phyloP scores from a whole-genome alignment of 2,888 invertebrate species.

The Diarsia dahlii region DNA sequence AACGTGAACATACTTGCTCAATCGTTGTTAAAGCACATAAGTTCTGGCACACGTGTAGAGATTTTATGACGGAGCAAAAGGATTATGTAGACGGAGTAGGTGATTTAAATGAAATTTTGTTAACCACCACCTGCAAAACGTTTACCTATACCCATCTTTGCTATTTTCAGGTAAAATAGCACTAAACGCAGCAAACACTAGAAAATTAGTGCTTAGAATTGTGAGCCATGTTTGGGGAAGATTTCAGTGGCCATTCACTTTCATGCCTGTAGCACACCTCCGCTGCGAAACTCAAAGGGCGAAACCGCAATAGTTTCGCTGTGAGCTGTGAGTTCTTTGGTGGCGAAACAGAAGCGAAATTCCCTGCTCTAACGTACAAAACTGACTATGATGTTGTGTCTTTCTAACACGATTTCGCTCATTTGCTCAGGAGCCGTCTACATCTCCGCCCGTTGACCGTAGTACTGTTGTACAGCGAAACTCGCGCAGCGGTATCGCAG shows the following conservation, averaged over 20 bases:
- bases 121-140: neutral
- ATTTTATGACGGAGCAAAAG: neutral
- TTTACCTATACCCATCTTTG: neutral
- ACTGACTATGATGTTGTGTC: too few relatives aligned
- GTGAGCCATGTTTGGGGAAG: neutral
- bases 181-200: neutral
- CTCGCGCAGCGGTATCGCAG: too few relatives aligned
- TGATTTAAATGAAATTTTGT: neutral
- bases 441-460: too few relatives aligned
- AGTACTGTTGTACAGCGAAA: too few relatives aligned
- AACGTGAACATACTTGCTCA: slow-evolving; percentile 54
- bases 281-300: too few relatives aligned
- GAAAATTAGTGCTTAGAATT: neutral
- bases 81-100: neutral
- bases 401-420: too few relatives aligned
- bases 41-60: slow-evolving; percentile 10
- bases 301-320: too few relatives aligned
- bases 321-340: too few relatives aligned
- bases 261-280: too few relatives aligned
- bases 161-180: neutral
- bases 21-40: slow-evolving; percentile 32
- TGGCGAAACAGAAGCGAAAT: too few relatives aligned
- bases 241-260: neutral
- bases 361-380: too few relatives aligned
- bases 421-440: too few relatives aligned